These are phyloP conservation scores for Nesometra sesokonis DNA, from an alignment of 35 echinoderm and acorn worm species.

Conservation along the genomic window DNA sequence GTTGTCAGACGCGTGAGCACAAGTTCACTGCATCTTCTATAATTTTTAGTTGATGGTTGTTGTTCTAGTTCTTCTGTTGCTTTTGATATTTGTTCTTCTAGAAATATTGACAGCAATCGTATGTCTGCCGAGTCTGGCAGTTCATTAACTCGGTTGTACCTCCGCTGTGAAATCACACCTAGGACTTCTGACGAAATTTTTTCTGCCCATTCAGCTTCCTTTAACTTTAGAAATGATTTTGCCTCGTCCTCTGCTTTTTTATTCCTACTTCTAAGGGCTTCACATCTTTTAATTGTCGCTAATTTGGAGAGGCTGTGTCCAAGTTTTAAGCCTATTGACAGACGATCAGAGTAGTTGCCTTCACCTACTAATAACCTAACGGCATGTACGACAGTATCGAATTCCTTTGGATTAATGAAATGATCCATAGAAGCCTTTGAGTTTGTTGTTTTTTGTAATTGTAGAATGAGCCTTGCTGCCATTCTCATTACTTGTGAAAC, in stretches of 20 bases:
- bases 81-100: not conserved
- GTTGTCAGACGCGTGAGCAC: conserved; percentile 3
- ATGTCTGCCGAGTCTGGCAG: conserved; percentile 24
- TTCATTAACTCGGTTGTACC: conserved; percentile 19
- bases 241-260: conserved; percentile 16
- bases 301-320: conserved; percentile 18
- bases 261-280: not conserved
- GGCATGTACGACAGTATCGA: not conserved
- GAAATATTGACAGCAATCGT: not conserved
- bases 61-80: not conserved
- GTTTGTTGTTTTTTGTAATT: not conserved
- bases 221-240: conserved; percentile 10
- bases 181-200: conserved; percentile 8
- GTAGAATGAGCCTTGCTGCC: not conserved
- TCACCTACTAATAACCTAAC: not conserved
- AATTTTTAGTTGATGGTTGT: not conserved
- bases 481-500: conserved; percentile 13
- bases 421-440: no score
- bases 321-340: conserved; percentile 13
- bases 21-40: not conserved
- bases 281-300: not conserved
- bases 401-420: not conserved
- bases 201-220: conserved; percentile 35
- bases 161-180: not conserved
- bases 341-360: not conserved